These are phyloP conservation scores for Ectropis grisescens DNA, from an alignment of 1,140 invertebrate genomes.

Conservation along the genomic window DNA sequence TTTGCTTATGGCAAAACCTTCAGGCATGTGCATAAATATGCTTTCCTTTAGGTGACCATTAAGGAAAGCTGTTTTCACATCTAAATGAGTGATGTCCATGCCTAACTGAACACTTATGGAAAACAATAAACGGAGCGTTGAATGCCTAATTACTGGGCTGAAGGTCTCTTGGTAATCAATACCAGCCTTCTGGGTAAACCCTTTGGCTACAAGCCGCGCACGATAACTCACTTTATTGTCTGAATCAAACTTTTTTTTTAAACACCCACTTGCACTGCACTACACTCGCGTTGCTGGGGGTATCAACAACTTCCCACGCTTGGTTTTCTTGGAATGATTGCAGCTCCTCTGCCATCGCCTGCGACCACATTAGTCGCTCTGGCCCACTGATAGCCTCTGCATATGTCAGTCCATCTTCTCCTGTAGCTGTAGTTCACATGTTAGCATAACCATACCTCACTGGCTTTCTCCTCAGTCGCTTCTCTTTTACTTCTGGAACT, in stretches of 20 bases:
- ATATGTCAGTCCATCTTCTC: conserved; percentile 16
- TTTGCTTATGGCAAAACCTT: conserved; percentile 26
- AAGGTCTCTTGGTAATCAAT: conserved; percentile 44
- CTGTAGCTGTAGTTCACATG: conserved; percentile 5
- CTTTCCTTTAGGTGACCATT: conserved; percentile 36
- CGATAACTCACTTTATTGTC: conserved; percentile 24
- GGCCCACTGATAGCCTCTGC: conserved; percentile 24
- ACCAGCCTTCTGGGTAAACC: conserved; percentile 38
- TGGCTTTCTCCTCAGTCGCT: conserved; percentile 7
- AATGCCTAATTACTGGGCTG: conserved; percentile 31
- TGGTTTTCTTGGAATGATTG: conserved; percentile 28
- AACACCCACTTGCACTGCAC: conserved; percentile 47
- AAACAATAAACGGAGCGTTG: conserved; percentile 23
- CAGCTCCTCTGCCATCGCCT: conserved; percentile 31
- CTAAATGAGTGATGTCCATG: conserved; percentile 28
- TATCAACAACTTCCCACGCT: conserved; percentile 35
- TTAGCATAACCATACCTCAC: conserved; percentile 1
- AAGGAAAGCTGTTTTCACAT: conserved; percentile 48
- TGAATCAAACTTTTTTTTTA: conserved; percentile 10
- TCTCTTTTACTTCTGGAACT: neutral
- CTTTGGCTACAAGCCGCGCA: conserved; percentile 41
- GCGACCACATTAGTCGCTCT: conserved; percentile 23
- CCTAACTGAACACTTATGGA: conserved; percentile 29
- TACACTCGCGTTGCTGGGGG: conserved; percentile 26
- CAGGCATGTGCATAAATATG: conserved; percentile 42